Evolutionary conservation across 1,140 invertebrate species (phyloP).

Genomic region (Hylaeus volcanicus): DNA sequence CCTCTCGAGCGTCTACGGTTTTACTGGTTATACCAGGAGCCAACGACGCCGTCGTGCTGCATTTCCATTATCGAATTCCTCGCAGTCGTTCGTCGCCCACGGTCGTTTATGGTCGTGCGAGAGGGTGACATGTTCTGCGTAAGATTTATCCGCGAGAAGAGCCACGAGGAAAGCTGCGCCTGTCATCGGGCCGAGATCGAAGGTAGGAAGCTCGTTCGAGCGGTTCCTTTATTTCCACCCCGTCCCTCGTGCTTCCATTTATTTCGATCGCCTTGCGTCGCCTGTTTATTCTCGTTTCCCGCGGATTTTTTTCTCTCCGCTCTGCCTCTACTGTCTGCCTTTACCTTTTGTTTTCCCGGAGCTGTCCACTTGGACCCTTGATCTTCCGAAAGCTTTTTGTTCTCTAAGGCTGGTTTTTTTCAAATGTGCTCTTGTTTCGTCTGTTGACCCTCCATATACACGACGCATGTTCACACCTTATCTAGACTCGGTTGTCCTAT

Average conservation of each 20-base stretch:
- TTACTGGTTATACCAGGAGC: slow-evolving; percentile 48
- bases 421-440: too few relatives aligned
- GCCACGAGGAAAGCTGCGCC: slow-evolving; percentile 34
- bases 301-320: not conserved
- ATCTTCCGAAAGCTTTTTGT: not conserved
- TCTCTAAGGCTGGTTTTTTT: not conserved
- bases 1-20: slow-evolving; percentile 41
- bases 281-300: not conserved
- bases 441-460: too few relatives aligned
- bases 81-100: slow-evolving; percentile 53
- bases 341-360: not conserved
- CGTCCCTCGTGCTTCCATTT: not conserved
- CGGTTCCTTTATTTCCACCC: not conserved
- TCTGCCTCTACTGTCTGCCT: not conserved
- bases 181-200: slow-evolving; percentile 33
- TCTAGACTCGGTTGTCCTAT: too few relatives aligned
- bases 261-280: not conserved
- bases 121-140: slow-evolving; percentile 52
- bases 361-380: not conserved
- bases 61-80: slow-evolving; percentile 66
- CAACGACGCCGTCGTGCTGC: slow-evolving; percentile 47
- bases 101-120: slow-evolving; percentile 51
- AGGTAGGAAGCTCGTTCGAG: slow-evolving; percentile 30
- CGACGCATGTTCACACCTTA: too few relatives aligned
- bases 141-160: slow-evolving; percentile 49